Percentiles rank a stretch among this genome's conserved stretches.
phyloP scores from a whole-genome alignment of 2,113 vertebrate genomes.

The Hiodon alosoides region DNA sequence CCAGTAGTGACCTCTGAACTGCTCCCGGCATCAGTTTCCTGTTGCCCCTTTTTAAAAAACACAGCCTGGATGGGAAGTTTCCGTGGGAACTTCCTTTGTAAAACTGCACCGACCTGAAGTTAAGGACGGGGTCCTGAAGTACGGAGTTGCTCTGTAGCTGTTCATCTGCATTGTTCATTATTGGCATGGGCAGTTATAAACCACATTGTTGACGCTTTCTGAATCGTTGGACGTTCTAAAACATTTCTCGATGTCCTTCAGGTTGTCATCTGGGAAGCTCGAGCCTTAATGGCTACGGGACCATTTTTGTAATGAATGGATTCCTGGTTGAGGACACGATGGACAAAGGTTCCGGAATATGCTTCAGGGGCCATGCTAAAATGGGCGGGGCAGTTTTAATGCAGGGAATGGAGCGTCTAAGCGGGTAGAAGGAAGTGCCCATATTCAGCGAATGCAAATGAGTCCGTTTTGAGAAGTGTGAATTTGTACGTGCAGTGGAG shows the following conservation, averaged over 20 bases:
- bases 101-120: neutral
- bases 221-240: no score
- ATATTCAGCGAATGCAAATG: no score
- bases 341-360: neutral
- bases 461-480: no score
- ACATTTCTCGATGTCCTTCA: no score
- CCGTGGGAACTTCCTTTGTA: neutral
- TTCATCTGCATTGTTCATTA: no score
- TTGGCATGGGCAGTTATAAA: no score
- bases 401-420: neutral
- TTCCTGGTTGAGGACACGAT: neutral
- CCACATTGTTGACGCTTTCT: no score
- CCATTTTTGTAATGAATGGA: neutral
- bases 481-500: no score
- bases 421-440: neutral
- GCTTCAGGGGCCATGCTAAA: neutral
- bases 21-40: conserved; percentile 12
- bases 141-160: no score
- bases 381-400: neutral
- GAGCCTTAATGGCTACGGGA: neutral
- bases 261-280: no score
- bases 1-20: conserved; percentile 12
- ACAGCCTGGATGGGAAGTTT: neutral
- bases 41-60: neutral
- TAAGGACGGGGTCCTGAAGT: no score